Base-by-base conservation (phyloP, 2,797 vertebrate species). In the Tadarida brasiliensis region DNA sequence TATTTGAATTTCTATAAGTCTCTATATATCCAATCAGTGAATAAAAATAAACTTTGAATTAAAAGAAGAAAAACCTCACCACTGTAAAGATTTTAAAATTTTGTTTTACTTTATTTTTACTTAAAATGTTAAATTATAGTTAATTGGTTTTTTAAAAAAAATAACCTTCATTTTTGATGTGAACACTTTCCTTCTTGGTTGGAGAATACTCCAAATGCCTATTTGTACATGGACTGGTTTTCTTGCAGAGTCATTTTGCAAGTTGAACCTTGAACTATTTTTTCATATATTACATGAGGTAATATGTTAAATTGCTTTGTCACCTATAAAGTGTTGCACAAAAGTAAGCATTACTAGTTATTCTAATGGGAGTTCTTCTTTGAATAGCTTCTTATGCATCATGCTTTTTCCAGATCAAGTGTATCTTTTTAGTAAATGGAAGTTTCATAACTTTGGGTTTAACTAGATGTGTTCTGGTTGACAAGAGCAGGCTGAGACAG, bases 251-350 rank as follows among this genome's bases (percentile, higher is more conserved):
- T 84, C 26, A 30, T 78, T 81, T 83, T 80, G 35, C 17, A 86
- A 54, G 39, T 78, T 91, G 76, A 77, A 70, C 2, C 3, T 94
- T 92, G n/a, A 94, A 30, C 44, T 81, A 19, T 44, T 87, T n/a
- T 35, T 85, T 90, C 26, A 76, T 78, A 76, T 78, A 83, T 94
- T 80, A 85, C 93, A 35, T 81, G 74, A 91, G 57, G 2, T 63
- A 80, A 61, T 90, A 71, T 47, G 24, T 56, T 61, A n/a, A 87
- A 73, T 68, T 68, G 30, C 15, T 91, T 91, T 87, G 24, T 11
- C n/a, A 30, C 22, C 22, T 70, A 1, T 83, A 90, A 95, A 94
- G 28, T 80, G n/a, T 82, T 90, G 84, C 3, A 28, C 47, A 56
- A 73, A 90, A 86, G 16, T 33, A 85, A 61, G 35, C 3, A 28